Conservation (phyloP, 2,113 vertebrate species). For the Petrocephalus zakoni region DNA sequence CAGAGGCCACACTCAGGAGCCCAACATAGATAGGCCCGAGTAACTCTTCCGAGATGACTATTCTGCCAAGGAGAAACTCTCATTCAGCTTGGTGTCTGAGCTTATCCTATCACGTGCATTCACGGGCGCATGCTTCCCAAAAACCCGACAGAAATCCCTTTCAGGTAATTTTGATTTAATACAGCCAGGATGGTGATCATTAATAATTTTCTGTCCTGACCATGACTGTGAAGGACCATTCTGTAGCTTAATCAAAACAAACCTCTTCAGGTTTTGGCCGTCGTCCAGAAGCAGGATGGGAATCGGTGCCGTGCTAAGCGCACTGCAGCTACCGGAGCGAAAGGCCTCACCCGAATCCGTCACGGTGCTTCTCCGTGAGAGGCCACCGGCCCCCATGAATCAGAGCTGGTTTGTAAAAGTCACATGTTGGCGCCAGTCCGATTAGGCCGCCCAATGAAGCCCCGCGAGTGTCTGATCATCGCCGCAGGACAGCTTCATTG, state of each 20-base stretch:
- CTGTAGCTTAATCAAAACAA: conserved; percentile 39
- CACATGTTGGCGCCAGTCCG: conserved; percentile 15
- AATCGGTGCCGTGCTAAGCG: conserved; percentile 11
- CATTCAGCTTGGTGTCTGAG: neutral
- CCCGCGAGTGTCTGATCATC: conserved; percentile 25
- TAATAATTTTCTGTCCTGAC: conserved; percentile 4
- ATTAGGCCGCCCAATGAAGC: conserved; percentile 32
- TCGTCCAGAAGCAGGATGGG: conserved; percentile 4
- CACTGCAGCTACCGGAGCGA: conserved; percentile 17
- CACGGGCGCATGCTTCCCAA: neutral
- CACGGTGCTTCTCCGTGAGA: conserved; percentile 22
- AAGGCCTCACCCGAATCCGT: conserved; percentile 37
- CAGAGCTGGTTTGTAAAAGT: conserved; percentile 17
- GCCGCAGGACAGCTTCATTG: conserved; percentile 9
- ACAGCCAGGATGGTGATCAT: neutral
- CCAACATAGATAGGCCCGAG: neutral
- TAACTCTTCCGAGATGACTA: neutral
- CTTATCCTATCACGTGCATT: neutral
- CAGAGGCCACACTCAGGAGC: neutral
- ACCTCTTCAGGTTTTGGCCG: conserved; percentile 16
- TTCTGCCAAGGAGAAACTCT: neutral
- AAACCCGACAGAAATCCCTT: neutral
- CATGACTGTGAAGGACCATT: conserved; percentile 26
- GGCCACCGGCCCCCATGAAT: conserved; percentile 12
- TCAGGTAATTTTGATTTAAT: neutral